Conservation (phyloP, 2,797 vertebrate genomes). For the Malacoraja senta region DNA sequence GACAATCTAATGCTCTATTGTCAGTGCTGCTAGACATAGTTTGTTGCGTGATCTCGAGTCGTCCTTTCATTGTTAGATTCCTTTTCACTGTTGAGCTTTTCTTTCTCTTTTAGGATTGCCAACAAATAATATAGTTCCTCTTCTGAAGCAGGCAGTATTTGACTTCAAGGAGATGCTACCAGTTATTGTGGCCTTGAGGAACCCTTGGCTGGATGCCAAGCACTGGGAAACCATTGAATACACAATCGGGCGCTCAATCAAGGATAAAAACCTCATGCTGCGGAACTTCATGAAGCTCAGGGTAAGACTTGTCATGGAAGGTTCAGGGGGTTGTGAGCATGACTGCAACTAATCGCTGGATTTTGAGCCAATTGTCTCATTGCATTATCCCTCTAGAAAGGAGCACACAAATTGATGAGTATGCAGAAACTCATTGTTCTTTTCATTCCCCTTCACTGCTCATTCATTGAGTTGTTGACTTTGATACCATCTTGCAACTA, state of each 20-base stretch:
- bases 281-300: constrained; percentile 52
- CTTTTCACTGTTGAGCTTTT: constrained; percentile 33
- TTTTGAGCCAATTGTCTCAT: background rate
- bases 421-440: background rate
- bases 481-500: background rate
- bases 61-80: too few species aligned
- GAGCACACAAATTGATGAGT: background rate
- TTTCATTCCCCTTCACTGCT: background rate
- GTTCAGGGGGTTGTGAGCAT: background rate
- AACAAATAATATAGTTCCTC: constrained; percentile 49
- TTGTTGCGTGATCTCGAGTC: background rate
- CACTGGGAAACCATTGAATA: constrained; percentile 54
- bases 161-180: constrained; percentile 56
- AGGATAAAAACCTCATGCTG: constrained; percentile 49
- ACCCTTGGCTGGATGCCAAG: constrained; percentile 50
- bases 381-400: background rate
- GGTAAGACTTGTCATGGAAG: constrained; percentile 44
- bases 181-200: constrained; percentile 51
- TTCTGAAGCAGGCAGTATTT: constrained; percentile 50
- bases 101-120: constrained; percentile 51
- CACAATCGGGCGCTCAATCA: constrained; percentile 46
- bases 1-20: background rate
- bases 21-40: too few species aligned
- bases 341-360: background rate
- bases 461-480: background rate